Conservation (phyloP, 1,140 invertebrate genomes). For the Protaetia brevitarsis region DNA sequence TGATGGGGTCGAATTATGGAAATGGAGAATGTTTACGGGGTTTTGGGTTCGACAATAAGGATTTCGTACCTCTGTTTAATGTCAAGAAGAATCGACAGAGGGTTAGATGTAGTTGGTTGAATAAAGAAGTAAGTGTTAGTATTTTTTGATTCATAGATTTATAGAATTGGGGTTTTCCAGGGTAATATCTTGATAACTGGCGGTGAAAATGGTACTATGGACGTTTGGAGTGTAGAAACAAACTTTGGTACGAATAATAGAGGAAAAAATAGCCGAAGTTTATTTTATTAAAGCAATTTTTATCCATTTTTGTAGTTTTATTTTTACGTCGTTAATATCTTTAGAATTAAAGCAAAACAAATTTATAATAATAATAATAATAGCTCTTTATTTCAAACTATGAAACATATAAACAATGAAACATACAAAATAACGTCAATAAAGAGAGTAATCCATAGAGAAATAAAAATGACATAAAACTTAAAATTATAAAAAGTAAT, state of each 20-base stretch:
- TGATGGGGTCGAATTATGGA: slow-evolving; percentile 60
- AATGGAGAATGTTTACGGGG: slow-evolving; percentile 54
- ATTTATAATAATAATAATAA: too few relatives aligned
- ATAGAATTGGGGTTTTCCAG: slow-evolving; percentile 48
- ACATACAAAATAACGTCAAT: too few relatives aligned
- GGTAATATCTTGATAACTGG: slow-evolving; percentile 59
- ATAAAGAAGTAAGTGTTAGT: slow-evolving; percentile 58
- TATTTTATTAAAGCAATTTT: too few relatives aligned
- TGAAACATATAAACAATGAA: too few relatives aligned
- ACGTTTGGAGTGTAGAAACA: slow-evolving; percentile 55
- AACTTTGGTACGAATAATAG: not conserved
- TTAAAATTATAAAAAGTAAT: too few relatives aligned
- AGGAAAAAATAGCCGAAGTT: slow-evolving; percentile 1
- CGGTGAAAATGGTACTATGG: slow-evolving; percentile 63
- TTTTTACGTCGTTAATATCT: too few relatives aligned
- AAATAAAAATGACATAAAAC: too few relatives aligned
- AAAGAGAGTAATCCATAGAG: too few relatives aligned
- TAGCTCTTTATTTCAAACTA: too few relatives aligned
- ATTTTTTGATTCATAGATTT: slow-evolving; percentile 6
- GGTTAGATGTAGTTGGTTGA: slow-evolving; percentile 61
- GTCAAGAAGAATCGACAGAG: slow-evolving; percentile 64
- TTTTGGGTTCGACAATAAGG: slow-evolving; percentile 52
- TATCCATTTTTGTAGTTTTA: too few relatives aligned
- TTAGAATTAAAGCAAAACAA: too few relatives aligned
- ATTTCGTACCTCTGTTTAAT: slow-evolving; percentile 53